Conservation (phyloP, 2,113 vertebrate species). For the Menidia beryllina region DNA sequence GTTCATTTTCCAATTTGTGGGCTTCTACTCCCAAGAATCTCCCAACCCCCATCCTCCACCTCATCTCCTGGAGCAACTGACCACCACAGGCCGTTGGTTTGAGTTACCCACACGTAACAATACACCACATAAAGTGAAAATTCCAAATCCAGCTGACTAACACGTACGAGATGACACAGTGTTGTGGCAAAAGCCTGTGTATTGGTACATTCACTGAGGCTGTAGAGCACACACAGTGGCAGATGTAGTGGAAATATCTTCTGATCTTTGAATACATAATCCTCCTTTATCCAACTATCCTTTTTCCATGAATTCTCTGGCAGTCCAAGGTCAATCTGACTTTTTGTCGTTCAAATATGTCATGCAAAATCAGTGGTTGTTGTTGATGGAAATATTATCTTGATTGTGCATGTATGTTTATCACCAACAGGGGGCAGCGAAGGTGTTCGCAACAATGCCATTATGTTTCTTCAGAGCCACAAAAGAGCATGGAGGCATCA, state of each 20-base stretch:
- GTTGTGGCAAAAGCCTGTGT: not conserved
- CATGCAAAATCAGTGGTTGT: constrained; percentile 8
- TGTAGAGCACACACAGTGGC: not conserved
- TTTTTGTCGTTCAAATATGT: constrained; percentile 22
- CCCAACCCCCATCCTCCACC: not conserved
- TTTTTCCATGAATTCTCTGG: constrained; percentile 17
- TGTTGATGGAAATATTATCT: constrained; percentile 3
- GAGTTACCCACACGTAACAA: constrained; percentile 62
- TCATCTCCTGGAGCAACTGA: constrained; percentile 41
- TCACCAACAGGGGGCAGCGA: constrained; percentile 75
- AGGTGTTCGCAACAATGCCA: constrained; percentile 47
- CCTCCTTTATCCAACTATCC: not conserved
- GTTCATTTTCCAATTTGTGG: constrained; percentile 70
- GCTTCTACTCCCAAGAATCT: constrained; percentile 40
- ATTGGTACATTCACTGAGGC: not conserved
- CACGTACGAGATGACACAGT: not conserved
- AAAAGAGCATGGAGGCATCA: constrained; percentile 46
- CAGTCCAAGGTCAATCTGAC: constrained; percentile 27
- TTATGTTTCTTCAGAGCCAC: constrained; percentile 30
- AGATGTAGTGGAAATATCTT: not conserved
- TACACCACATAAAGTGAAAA: constrained; percentile 28
- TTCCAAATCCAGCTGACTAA: not conserved
- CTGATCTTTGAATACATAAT: constrained; percentile 2
- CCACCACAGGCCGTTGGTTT: constrained; percentile 59
- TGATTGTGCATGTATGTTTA: not conserved